These are phyloP conservation scores for Microctenopoma stevenorrisi DNA, from an alignment of 2,797 vertebrate species.

Conservation along the genomic window DNA sequence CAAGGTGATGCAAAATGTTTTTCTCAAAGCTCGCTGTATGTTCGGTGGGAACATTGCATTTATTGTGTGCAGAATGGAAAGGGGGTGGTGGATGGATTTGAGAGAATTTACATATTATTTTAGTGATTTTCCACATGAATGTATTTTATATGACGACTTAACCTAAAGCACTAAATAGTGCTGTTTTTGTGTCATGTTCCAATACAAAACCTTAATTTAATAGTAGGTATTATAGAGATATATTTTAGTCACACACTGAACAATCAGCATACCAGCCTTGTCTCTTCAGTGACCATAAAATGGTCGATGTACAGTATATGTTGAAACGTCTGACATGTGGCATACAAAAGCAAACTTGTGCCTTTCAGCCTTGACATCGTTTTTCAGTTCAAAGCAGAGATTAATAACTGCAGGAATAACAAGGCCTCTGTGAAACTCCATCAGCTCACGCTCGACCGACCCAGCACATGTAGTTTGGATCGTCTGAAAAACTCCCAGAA, in stretches of 20 bases:
- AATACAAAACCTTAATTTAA: no score
- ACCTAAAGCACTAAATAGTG: no score
- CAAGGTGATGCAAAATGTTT: no score
- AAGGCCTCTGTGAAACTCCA: constrained; percentile 51
- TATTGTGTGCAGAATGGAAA: no score
- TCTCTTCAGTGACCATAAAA: constrained; percentile 42
- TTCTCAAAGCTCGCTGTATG: no score
- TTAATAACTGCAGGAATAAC: constrained; percentile 70
- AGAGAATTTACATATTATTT: no score
- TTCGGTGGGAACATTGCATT: no score
- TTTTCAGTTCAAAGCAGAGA: constrained; percentile 67
- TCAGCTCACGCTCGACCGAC: constrained; percentile 60
- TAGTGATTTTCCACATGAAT: no score
- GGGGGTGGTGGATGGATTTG: no score
- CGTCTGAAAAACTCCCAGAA: constrained; percentile 43
- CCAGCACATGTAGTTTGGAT: constrained; percentile 63
- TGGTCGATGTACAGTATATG: constrained; percentile 30
- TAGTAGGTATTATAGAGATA: no score
- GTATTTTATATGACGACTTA: no score
- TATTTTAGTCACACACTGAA: background rate
- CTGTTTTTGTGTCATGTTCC: no score
- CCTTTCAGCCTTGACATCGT: constrained; percentile 46
- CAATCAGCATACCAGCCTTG: background rate
- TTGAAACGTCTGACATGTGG: constrained; percentile 58
- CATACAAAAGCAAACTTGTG: constrained; percentile 60